Base-by-base conservation (phyloP, 2,797 vertebrate genomes). In the Leptoclinus maculatus region DNA sequence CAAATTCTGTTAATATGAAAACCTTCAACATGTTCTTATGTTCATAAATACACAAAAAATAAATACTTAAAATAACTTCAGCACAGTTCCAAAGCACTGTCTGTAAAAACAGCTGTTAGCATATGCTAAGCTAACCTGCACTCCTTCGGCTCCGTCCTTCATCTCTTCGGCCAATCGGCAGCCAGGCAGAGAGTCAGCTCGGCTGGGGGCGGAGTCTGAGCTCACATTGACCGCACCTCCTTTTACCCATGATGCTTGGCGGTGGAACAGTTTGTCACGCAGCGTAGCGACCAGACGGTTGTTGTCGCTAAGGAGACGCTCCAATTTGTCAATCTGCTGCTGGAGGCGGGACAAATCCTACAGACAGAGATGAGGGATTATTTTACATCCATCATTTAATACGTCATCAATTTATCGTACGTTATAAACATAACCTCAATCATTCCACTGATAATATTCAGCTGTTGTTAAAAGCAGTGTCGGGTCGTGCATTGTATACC, bases 271-370 rank as follows among this genome's bases (percentile, higher is more conserved):
- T 0, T 96, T 95, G 88, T 98, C 96, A 2, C 96, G 95, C 87
- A 99, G 96, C 53, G 92, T 95, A 75, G 94, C 96, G 86, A 99
- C 97, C 85, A 99, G 96, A 32, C 94, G 96, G 89, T 98, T 98
- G 93, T 98, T 99, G 92, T 97, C 95, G 9, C 95, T 94, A 45
- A 99, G 92, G 32, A 98, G 94, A 36, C 75, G 95, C 85, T 99
- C 97, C 84, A 99, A 91, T 74, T 95, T 95, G 83, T 97, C 97
- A 76, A 99, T 97, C 95, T 97, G 97, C 84, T 96, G 93, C 94
- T 97, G 97, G 74, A 98, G 92, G 90, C 94, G 94, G 76, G 93
- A 96, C 85, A 98, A 94, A 39, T 98, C 97, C 97, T 98, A 87
- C 17, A 76, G 5, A 57, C 38, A n/a, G 23, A 7, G 43, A 17